Percentiles rank a stretch among this genome's conserved stretches.
phyloP scores from a whole-genome alignment of 2,888 invertebrate genomes.

The Tridacna crocea region DNA sequence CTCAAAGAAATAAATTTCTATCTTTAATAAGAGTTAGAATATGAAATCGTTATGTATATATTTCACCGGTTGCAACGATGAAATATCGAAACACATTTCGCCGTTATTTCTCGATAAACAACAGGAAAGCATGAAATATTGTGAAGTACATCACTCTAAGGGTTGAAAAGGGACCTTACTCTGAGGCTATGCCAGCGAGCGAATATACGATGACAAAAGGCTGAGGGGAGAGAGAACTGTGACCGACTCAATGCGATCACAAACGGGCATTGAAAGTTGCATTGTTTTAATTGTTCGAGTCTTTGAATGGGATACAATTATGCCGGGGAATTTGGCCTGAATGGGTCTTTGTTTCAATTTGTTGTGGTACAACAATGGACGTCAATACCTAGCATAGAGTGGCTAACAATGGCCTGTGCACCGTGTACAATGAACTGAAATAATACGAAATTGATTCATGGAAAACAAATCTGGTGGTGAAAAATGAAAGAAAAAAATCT shows the following conservation, averaged over 20 bases:
- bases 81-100: too few species aligned
- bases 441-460: conserved; percentile 39
- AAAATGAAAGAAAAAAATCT: background rate
- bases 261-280: conserved; percentile 35
- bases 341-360: conserved; percentile 48
- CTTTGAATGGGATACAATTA: conserved; percentile 51
- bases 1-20: too few species aligned
- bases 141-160: too few species aligned
- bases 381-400: conserved; percentile 19
- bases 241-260: conserved; percentile 9
- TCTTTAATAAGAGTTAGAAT: background rate
- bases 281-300: conserved; percentile 61
- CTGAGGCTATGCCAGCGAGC: too few species aligned
- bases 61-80: too few species aligned
- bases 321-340: conserved; percentile 23
- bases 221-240: background rate
- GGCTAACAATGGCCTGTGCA: conserved; percentile 5
- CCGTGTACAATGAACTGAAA: conserved; percentile 20
- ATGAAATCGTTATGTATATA: too few species aligned
- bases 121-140: too few species aligned
- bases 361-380: conserved; percentile 32
- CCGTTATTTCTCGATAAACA: too few species aligned
- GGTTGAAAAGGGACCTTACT: too few species aligned
- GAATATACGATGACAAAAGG: background rate
- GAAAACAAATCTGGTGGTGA: conserved; percentile 14